Base-by-base conservation (phyloP, 2,888 invertebrate genomes). In the Arge pagana region DNA sequence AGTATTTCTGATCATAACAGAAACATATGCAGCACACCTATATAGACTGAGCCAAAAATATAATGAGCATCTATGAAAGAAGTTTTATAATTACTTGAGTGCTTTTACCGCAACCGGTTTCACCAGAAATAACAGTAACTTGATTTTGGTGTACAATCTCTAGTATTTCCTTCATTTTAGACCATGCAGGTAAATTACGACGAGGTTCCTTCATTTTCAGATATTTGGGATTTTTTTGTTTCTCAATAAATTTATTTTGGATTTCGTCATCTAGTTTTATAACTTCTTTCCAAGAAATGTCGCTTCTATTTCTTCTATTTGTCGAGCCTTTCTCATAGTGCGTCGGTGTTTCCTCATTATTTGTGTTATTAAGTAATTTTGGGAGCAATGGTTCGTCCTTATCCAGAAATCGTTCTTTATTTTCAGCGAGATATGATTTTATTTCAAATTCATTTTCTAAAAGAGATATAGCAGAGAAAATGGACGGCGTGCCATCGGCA, bases 91-190 rank as follows among this genome's bases (percentile, higher is more conserved):
- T 48, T 56, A 84, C 79, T 79, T 96, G 88, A 0, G 89, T 89
- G 68, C 88, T 88, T 75, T 91, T 91, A 41, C 90, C 91, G 64
- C 90, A 91, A 1, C 91, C 92, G 1, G 92, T 92, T 72, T 90
- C 90, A 2, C 92, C 92, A 37, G 89, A 88, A 60, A 92, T 87
- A 1, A 92, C 88, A 13, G 85, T 78, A 3, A 88, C 83, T 77
- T 84, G 86, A 49, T 85, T 85, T 48, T 82, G 80, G 26, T 81
- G 78, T 30, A 91, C 80, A 1, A 83, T 79, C 56, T 83, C 80
- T 53, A 92, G 75, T 62, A 92, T 88, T 54, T 86, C 85, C 30
- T 83, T 80, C 76, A 82, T 85, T 68, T 85, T 85, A 13, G 79
- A 77, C 85, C 88, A 91, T 0, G 90, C 90, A 0, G 91, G 91